Conservation (phyloP, 2,888 invertebrate species). For the Cerastoderma edule region DNA sequence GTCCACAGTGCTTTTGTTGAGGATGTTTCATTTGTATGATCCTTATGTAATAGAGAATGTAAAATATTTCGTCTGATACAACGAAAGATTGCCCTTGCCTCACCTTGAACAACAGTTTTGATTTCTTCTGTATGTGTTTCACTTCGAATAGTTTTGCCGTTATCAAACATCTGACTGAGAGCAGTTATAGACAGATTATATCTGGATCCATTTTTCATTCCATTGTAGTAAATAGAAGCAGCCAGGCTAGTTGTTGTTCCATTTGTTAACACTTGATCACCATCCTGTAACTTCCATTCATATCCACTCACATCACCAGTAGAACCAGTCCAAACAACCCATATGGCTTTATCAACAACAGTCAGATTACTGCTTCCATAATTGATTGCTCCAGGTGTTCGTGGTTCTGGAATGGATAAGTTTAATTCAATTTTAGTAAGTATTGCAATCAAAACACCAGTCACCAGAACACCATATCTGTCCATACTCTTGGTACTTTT, state of each 20-base stretch:
- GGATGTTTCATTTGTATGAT: no score
- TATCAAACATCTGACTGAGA: slow-evolving; percentile 26
- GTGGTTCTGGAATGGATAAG: slow-evolving; percentile 1
- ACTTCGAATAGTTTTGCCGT: slow-evolving; percentile 7
- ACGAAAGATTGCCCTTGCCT: no score
- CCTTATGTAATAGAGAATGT: no score
- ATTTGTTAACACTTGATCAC: background rate
- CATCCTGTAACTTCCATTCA: slow-evolving; percentile 22
- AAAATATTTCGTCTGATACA: no score
- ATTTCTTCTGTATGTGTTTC: slow-evolving; percentile 27
- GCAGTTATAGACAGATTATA: slow-evolving; percentile 24
- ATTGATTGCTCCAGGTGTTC: background rate
- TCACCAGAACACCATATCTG: no score
- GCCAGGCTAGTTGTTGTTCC: background rate
- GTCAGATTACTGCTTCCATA: slow-evolving; percentile 14
- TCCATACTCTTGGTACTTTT: no score
- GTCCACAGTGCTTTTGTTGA: no score
- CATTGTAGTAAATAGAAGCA: background rate
- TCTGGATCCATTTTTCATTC: slow-evolving; percentile 29
- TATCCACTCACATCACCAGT: slow-evolving; percentile 10
- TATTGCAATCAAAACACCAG: no score
- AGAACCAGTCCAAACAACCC: background rate
- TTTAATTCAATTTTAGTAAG: no score
- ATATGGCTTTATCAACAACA: background rate
- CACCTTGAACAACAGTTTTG: slow-evolving; percentile 36